These are phyloP conservation scores for Paedocypris micromegethes DNA, from an alignment of 2,797 vertebrate genomes.

Conservation along the genomic window DNA sequence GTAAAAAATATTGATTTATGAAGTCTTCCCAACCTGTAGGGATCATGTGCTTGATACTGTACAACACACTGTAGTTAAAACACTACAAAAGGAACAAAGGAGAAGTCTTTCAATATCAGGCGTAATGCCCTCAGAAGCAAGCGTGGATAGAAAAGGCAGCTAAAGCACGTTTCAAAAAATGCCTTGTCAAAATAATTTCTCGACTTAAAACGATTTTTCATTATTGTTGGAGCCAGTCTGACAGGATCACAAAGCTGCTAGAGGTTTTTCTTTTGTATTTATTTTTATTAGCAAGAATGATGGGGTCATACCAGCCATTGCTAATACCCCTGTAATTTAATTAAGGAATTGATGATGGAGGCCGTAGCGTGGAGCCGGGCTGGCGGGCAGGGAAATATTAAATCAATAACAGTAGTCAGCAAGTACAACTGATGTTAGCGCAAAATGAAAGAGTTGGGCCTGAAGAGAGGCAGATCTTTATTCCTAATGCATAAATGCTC, in stretches of 20 bases:
- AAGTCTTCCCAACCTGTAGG: too few relatives aligned
- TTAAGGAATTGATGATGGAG: slow-evolving; percentile 54
- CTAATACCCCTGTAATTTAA: slow-evolving; percentile 63
- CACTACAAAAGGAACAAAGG: not conserved
- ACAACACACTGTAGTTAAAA: slow-evolving; percentile 40
- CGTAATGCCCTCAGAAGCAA: not conserved
- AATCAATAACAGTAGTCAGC: slow-evolving; percentile 65
- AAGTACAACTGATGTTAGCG: slow-evolving; percentile 58
- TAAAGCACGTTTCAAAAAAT: not conserved
- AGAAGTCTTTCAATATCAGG: not conserved
- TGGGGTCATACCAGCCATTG: slow-evolving; percentile 58
- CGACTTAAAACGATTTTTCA: slow-evolving; percentile 42
- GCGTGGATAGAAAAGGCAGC: not conserved
- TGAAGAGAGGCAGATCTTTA: slow-evolving; percentile 21
- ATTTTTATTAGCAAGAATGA: slow-evolving; percentile 45
- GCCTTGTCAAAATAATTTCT: slow-evolving; percentile 40
- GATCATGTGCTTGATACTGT: too few relatives aligned
- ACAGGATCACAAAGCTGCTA: slow-evolving; percentile 55
- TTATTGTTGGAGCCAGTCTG: slow-evolving; percentile 44
- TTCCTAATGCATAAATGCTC: not conserved
- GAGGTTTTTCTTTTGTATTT: slow-evolving; percentile 6
- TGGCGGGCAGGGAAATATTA: slow-evolving; percentile 56
- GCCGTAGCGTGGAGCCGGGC: slow-evolving; percentile 52
- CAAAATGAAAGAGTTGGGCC: slow-evolving; percentile 40
- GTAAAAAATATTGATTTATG: too few relatives aligned